Conservation (phyloP, 2,113 vertebrate genomes). For the Chaetodon auriga region DNA sequence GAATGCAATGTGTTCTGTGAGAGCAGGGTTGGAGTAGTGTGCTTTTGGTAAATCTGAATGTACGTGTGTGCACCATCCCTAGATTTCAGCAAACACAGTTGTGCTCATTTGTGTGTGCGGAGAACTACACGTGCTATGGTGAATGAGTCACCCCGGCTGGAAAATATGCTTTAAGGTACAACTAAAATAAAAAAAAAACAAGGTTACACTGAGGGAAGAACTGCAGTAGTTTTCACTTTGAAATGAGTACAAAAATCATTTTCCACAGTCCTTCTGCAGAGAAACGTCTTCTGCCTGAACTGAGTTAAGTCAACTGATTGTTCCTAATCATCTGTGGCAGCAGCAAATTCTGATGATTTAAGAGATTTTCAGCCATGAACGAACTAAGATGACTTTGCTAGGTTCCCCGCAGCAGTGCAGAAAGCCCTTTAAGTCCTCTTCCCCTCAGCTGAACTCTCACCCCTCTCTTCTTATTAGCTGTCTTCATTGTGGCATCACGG, state of each 20-base stretch:
- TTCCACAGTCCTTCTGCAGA: background rate
- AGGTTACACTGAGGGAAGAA: background rate
- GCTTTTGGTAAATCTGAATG: background rate
- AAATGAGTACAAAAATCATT: background rate
- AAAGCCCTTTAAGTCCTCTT: conserved; percentile 26
- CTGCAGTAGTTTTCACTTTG: background rate
- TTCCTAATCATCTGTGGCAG: background rate
- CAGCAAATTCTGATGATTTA: background rate
- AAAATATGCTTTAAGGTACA: conserved; percentile 2
- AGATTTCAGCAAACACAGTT: background rate
- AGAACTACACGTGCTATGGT: background rate
- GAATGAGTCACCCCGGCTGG: background rate
- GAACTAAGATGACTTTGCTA: conserved; percentile 6
- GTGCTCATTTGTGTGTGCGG: background rate
- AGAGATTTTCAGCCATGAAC: conserved; percentile 7
- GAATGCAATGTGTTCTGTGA: background rate
- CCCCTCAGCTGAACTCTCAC: conserved; percentile 4
- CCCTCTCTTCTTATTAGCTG: background rate
- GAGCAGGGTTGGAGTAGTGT: background rate
- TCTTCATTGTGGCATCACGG: background rate
- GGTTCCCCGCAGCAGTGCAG: background rate
- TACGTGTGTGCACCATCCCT: background rate
- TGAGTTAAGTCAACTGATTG: background rate
- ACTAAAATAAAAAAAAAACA: background rate
- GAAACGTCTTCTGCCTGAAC: background rate